Percentiles rank a stretch among this genome's conserved stretches.
Conservation (phyloP, 1,140 invertebrate species). For the Pseudomyrmex flavicornis region DNA sequence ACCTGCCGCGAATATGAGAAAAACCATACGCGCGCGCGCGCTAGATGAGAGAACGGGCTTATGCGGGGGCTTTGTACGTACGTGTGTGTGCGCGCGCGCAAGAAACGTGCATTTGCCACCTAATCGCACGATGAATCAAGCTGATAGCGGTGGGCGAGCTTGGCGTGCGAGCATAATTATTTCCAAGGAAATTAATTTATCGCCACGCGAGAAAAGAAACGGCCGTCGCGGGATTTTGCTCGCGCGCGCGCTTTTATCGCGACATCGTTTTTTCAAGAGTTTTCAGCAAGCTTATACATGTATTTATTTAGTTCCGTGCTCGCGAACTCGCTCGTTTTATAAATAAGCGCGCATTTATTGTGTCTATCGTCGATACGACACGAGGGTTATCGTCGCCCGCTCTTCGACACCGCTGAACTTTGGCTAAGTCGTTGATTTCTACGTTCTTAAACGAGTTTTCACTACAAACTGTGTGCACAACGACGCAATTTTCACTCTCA, state of each 20-base stretch:
- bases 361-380: slow-evolving; percentile 75
- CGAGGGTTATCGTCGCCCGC: slow-evolving; percentile 72
- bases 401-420: slow-evolving; percentile 70
- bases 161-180: slow-evolving; percentile 49
- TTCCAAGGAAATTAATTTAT: slow-evolving; percentile 63
- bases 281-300: slow-evolving; percentile 7
- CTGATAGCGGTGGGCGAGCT: slow-evolving; percentile 48
- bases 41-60: slow-evolving; percentile 35
- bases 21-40: slow-evolving; percentile 40
- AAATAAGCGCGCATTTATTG: slow-evolving; percentile 78
- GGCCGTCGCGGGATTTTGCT: slow-evolving; percentile 6
- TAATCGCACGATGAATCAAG: slow-evolving; percentile 61
- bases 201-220: slow-evolving; percentile 53
- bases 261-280: not conserved
- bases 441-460: not conserved
- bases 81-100: not conserved
- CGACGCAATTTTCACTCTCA: not conserved
- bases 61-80: not conserved
- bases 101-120: slow-evolving; percentile 35
- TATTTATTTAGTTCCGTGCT: not conserved
- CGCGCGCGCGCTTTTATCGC: not conserved
- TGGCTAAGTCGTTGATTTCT: slow-evolving; percentile 35
- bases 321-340: slow-evolving; percentile 48
- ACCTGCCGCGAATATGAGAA: slow-evolving; percentile 46
- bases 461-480: no score